Evolutionary conservation across 2,797 vertebrate species (phyloP), one percentile per base, ranked within the genome.

Genomic region (Ctenochaetus hawaiiensis): DNA sequence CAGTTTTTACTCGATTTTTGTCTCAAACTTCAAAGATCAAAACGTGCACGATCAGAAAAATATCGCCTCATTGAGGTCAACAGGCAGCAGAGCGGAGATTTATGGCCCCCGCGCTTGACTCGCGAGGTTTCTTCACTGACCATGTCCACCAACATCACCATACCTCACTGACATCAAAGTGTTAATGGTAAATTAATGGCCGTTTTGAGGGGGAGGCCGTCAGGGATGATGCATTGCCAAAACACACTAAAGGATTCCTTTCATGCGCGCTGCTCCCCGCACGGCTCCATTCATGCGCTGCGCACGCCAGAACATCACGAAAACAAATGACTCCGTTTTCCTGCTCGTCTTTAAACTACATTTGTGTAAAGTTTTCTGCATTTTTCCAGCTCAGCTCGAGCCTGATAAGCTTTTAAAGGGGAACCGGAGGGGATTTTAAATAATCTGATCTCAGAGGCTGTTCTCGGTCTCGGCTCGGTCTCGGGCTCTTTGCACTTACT

Each of bases 401-500:
- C 39, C 39, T 39, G 39, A 9, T 9, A 9, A 5, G 2, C 6
- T 39, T 39, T 30, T 30, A 30, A 26, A 80, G 58, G 62, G 18
- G 11, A 48, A 37, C 12, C 34, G 8, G 12, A 8, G 8, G 58
- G 13, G 23, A 26, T 26, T 26, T 26, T 26, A 26, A 26, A 26
- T 26, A 26, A 26, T 26, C 26, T 26, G 26, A 26, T 26, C 26
- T 26, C 26, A 26, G 26, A 26, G 39, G 8, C 39, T 39, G 39
- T 9, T 8, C 9, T 39, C 39, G 39, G 39, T 8, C 39, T 39
- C 39, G 13, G 52, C n/a, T 61, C 22, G 2, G 66, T 54, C 62
- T 51, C n/a, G 5, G n/a, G 16, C 4, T 17, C 26, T 11, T 54
- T 53, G 62, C 39, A 97, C 98, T 98, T 96, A 99, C 98, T 98